Conservation (phyloP, 2,888 invertebrate species). For the Erebia palarica region DNA sequence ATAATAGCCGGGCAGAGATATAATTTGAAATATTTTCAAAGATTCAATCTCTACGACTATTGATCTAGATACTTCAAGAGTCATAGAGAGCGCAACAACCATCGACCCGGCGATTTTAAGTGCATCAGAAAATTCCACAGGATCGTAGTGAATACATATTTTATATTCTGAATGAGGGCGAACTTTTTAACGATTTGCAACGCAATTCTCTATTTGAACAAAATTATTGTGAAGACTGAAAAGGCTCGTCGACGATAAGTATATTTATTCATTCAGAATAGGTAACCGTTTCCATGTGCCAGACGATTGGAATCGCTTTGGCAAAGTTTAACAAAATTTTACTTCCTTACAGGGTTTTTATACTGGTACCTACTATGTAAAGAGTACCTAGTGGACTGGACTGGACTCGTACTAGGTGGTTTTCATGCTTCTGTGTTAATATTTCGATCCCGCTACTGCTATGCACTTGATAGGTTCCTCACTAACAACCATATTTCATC, state of each 20-base stretch:
- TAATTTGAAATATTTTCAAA: background rate
- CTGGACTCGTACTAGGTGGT: no score
- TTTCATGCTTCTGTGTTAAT: no score
- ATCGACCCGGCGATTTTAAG: conserved; percentile 21
- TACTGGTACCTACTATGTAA: background rate
- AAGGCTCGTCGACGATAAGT: background rate
- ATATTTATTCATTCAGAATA: background rate
- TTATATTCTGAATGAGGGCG: conserved; percentile 24
- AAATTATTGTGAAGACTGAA: conserved; percentile 15
- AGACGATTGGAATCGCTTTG: background rate
- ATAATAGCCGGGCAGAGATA: no score
- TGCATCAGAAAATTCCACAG: conserved; percentile 25
- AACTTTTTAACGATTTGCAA: conserved; percentile 31
- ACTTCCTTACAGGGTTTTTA: background rate
- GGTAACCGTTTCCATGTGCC: background rate
- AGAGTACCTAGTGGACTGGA: no score
- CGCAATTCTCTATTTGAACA: conserved; percentile 21
- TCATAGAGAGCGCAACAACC: conserved; percentile 1
- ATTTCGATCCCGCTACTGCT: no score
- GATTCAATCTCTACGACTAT: background rate
- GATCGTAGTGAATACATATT: conserved; percentile 14
- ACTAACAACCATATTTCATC: no score
- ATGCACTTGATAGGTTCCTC: no score
- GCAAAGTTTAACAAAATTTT: background rate
- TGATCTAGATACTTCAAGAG: background rate